Percentiles rank a stretch among this genome's conserved stretches.
Evolutionary conservation across 2,888 invertebrate species (phyloP).

Genomic region (Eupelmus urozonus): DNA sequence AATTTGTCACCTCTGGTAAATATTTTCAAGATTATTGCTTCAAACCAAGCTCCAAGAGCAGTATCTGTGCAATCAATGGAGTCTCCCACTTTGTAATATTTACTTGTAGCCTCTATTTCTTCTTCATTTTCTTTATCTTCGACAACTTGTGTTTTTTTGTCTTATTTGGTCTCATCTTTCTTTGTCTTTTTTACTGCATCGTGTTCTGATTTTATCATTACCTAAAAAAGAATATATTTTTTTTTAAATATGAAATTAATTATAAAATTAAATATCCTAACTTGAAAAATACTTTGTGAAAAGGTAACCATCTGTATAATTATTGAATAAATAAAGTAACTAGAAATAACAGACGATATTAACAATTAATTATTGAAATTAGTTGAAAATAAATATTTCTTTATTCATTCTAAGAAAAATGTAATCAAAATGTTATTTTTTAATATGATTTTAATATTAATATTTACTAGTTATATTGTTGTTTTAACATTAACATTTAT

Average conservation of each 20-base stretch:
- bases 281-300: too few species aligned
- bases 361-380: too few species aligned
- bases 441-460: too few species aligned
- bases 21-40: conserved; percentile 82
- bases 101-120: conserved; percentile 77
- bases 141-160: conserved; percentile 59
- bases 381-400: too few species aligned
- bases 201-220: conserved; percentile 61
- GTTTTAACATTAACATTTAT: too few species aligned
- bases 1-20: conserved; percentile 72
- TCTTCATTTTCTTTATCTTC: conserved; percentile 64
- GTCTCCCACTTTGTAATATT: conserved; percentile 81
- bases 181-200: conserved; percentile 37
- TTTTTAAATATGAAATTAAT: neutral
- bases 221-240: conserved; percentile 20
- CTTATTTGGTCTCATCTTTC: conserved; percentile 10
- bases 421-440: too few species aligned
- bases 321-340: too few species aligned
- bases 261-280: too few species aligned
- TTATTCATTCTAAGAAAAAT: too few species aligned
- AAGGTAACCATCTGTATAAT: too few species aligned
- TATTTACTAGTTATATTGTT: too few species aligned
- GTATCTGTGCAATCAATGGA: conserved; percentile 82
- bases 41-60: conserved; percentile 86
- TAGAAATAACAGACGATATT: too few species aligned